Base-by-base conservation (phyloP, 2,888 invertebrate genomes). In the Ochropleura plecta region DNA sequence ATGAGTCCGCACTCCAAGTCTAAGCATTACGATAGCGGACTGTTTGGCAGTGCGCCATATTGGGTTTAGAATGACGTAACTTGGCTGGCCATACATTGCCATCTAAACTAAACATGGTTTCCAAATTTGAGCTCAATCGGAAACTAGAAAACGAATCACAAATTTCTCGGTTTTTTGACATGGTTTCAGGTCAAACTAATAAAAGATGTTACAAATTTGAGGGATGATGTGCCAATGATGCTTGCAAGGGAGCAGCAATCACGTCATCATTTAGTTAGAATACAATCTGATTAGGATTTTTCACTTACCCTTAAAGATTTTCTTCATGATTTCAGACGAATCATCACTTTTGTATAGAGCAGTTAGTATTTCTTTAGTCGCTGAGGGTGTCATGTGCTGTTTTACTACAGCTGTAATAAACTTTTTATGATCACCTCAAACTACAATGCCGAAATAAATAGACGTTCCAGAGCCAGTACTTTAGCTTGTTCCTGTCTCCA, bases 351-450 rank as follows among this genome's bases (percentile, higher is more conserved):
- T 63, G 8, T 16, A 20, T 10, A 85, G 30, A 53, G 82, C 62
- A 5, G 60, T 12, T 4, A 85, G 8, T 46, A 85, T 30, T 8
- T 63, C 62, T 6, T 63, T 67, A 14, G 48, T 59, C n/a, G 64
- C 30, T 16, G 82, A 72, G 1, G 85, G 76, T n/a, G 82, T 64
- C 65, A 85, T 65, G 40, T 82, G 77, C 30, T 65, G 66, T 30
- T 69, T 85, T 9, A 30, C 62, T 48, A 81, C 9, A n/a, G 76
- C 81, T 81, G 40, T 0, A 85, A 68, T 49, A 1, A 44, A 44
- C 12, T n/a, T 44, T 44, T n/a, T 10, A 44, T 62, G n/a, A 1
- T 12, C 0, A n/a, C 6, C 0, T 14, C 12, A 62, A 42, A n/a
- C 10, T n/a, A 10, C 0, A n/a, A n/a, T 2, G 0, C 5, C 0